phyloP scores from a whole-genome alignment of 2,113 vertebrate species.

The Laticauda colubrina region DNA sequence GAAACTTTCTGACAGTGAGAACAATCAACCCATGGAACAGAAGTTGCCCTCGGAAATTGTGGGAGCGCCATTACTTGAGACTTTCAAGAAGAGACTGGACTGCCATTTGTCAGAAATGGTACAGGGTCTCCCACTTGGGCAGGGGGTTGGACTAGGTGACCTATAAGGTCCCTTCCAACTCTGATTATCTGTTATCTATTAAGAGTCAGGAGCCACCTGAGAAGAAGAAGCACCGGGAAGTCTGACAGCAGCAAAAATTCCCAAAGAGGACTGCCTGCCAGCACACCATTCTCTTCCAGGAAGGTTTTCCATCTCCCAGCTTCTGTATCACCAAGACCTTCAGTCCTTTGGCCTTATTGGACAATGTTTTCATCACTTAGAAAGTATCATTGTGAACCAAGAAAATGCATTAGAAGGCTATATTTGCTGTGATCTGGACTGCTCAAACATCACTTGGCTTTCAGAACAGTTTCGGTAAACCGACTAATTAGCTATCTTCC shows the following conservation, averaged over 20 bases:
- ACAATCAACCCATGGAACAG: too few species aligned
- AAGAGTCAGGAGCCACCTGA: background rate
- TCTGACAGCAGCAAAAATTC: background rate
- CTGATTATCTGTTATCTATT: too few species aligned
- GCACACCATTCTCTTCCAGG: background rate
- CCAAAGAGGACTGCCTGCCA: background rate
- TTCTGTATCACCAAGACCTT: background rate
- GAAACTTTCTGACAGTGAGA: too few species aligned
- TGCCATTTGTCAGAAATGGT: too few species aligned
- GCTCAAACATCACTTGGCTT: background rate
- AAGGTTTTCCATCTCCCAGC: background rate
- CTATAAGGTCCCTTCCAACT: too few species aligned
- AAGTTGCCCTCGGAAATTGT: too few species aligned
- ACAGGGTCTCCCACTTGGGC: too few species aligned
- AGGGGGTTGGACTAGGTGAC: too few species aligned
- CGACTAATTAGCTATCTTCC: background rate
- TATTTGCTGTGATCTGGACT: background rate
- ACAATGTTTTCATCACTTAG: background rate
- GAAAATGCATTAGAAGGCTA: background rate
- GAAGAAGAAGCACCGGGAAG: background rate
- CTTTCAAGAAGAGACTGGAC: too few species aligned
- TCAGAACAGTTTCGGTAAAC: background rate
- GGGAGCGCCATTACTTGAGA: too few species aligned
- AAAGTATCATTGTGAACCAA: background rate
- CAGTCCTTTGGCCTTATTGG: background rate